Evolutionary conservation across 2,888 invertebrate genomes (phyloP).

Genomic region (Pediacus dermestoides): DNA sequence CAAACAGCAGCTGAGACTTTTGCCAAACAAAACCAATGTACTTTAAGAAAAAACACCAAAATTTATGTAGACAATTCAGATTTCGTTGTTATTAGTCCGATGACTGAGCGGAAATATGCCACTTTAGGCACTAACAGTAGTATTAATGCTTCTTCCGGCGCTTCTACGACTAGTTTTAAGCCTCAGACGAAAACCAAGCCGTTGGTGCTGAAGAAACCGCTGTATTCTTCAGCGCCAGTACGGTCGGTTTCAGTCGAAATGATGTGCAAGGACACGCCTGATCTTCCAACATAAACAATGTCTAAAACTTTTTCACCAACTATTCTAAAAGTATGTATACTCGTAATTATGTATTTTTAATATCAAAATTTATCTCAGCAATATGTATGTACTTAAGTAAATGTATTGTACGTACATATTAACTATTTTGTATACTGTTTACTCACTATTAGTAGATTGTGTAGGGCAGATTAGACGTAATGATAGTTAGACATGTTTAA

Average conservation of each 20-base stretch:
- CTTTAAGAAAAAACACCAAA: slow-evolving; percentile 68
- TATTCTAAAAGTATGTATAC: too few species aligned
- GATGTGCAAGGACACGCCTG: slow-evolving; percentile 36
- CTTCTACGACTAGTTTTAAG: slow-evolving; percentile 54
- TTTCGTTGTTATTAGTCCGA: slow-evolving; percentile 41
- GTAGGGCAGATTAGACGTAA: too few species aligned
- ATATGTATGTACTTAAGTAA: too few species aligned
- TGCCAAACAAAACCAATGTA: slow-evolving; percentile 75
- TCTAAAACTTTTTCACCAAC: too few species aligned
- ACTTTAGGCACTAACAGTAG: too few species aligned
- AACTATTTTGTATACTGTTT: too few species aligned
- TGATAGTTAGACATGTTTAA: too few species aligned
- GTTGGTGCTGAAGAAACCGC: slow-evolving; percentile 69
- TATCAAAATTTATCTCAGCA: too few species aligned
- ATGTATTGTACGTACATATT: too few species aligned
- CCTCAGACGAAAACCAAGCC: slow-evolving; percentile 79
- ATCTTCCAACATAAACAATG: slow-evolving; percentile 38
- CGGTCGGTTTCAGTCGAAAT: slow-evolving; percentile 43
- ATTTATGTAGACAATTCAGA: slow-evolving; percentile 41
- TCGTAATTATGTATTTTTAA: too few species aligned
- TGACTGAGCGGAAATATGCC: slow-evolving; percentile 43
- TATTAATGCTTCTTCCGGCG: slow-evolving; percentile 36
- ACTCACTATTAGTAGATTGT: too few species aligned
- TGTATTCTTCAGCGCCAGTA: slow-evolving; percentile 49
- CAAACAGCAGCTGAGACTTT: slow-evolving; percentile 74